A percentile compares a stretch with the other conserved stretches of the same genome.
These are phyloP conservation scores for Callipepla californica DNA, from an alignment of 2,113 vertebrate species.

Conservation along the genomic window DNA sequence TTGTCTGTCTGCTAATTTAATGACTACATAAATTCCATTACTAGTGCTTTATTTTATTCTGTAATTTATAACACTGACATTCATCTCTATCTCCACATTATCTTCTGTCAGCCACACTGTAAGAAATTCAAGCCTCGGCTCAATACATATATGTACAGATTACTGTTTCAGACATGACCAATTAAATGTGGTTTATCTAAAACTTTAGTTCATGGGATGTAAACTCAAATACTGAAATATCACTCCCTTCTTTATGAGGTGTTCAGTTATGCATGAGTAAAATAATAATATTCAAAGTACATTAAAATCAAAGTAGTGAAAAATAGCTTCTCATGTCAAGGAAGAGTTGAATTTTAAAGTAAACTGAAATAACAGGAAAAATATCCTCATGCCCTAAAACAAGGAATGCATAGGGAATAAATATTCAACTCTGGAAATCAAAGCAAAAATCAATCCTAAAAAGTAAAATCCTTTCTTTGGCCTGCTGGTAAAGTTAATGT, in stretches of 20 bases:
- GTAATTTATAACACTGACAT: neutral
- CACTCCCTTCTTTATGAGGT: neutral
- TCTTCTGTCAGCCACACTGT: neutral
- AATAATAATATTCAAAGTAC: neutral
- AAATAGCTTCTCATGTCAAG: neutral
- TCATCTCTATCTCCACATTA: neutral
- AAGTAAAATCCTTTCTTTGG: neutral
- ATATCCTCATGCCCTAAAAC: neutral
- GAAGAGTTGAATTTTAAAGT: neutral
- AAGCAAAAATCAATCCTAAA: neutral
- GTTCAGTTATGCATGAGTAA: neutral
- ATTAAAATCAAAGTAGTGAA: neutral
- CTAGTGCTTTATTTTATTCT: neutral
- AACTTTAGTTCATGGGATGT: conserved; percentile 33
- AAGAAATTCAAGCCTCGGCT: neutral
- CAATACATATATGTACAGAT: neutral
- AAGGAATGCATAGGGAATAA: neutral
- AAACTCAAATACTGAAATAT: neutral
- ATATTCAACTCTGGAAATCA: neutral
- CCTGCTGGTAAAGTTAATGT: neutral
- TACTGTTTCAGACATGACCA: conserved; percentile 6
- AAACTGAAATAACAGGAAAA: neutral
- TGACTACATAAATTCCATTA: neutral
- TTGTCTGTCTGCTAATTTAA: neutral
- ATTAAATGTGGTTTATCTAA: conserved; percentile 63